A percentile compares a stretch with the other conserved stretches of the same genome.
These are phyloP conservation scores for Mesaphorura yosii DNA, from an alignment of 1,140 invertebrate species.

Conservation along the genomic window DNA sequence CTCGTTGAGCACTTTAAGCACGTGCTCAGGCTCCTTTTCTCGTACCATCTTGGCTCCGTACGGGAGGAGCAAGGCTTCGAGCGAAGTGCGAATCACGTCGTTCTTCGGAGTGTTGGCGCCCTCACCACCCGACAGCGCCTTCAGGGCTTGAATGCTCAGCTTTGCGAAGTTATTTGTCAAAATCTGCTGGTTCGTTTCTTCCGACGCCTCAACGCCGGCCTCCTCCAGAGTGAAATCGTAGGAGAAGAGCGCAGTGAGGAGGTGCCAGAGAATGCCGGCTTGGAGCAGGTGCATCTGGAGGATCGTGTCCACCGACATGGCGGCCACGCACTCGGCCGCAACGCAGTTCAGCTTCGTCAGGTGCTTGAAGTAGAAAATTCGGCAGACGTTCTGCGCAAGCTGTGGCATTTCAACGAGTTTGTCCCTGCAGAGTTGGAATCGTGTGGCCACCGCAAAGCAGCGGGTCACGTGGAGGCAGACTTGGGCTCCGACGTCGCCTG, in stretches of 20 bases:
- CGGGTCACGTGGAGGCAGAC: conserved; percentile 84
- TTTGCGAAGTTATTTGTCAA: conserved; percentile 84
- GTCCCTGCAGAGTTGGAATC: conserved; percentile 78
- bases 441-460: conserved; percentile 89
- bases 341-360: conserved; percentile 63
- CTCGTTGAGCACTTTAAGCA: conserved; percentile 87
- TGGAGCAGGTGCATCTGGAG: conserved; percentile 84
- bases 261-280: conserved; percentile 82
- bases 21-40: conserved; percentile 34
- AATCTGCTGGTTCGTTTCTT: conserved; percentile 71
- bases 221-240: conserved; percentile 98
- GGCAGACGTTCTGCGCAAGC: conserved; percentile 75
- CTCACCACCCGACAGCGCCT: conserved; percentile 57
- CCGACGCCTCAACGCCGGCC: conserved; percentile 75
- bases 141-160: conserved; percentile 68
- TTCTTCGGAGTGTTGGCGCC: conserved; percentile 52
- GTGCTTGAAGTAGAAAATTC: conserved; percentile 68
- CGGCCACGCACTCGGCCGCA: conserved; percentile 72
- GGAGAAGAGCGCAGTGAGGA: conserved; percentile 79
- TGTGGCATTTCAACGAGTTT: conserved; percentile 75
- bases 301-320: conserved; percentile 64
- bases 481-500: conserved; percentile 71
- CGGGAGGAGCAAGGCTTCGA: conserved; percentile 75
- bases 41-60: conserved; percentile 54
- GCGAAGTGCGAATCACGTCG: conserved; percentile 52